Evolutionary conservation across 2,888 invertebrate genomes (phyloP).

Genomic region (Fabriciana adippe): DNA sequence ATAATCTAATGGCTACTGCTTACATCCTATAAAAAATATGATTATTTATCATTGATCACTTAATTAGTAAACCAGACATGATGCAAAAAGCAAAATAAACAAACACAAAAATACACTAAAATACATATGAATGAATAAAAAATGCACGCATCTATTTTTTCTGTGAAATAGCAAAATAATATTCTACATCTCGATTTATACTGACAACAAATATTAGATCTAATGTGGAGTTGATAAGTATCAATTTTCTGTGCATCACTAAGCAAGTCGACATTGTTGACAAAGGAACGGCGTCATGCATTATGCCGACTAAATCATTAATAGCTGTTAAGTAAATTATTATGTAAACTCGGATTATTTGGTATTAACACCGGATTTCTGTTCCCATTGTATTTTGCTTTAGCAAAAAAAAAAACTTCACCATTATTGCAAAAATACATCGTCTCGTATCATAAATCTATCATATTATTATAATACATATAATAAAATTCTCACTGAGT

Average conservation of each 20-base stretch:
- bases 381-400: conserved; percentile 23
- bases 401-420: not conserved
- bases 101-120: conserved; percentile 8
- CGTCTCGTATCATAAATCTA: not conserved
- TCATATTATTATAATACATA: not conserved
- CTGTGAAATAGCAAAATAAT: conserved; percentile 17
- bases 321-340: conserved; percentile 36
- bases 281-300: conserved; percentile 41
- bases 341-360: conserved; percentile 32
- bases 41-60: too few relatives aligned
- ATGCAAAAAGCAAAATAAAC: too few relatives aligned
- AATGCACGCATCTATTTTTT: conserved; percentile 10
- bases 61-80: too few relatives aligned
- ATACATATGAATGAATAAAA: conserved; percentile 10
- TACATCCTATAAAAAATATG: too few relatives aligned
- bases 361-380: conserved; percentile 27
- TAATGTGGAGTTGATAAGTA: not conserved
- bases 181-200: not conserved
- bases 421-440: not conserved
- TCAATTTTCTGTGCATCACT: not conserved
- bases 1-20: too few relatives aligned
- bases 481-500: too few relatives aligned
- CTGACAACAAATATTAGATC: not conserved
- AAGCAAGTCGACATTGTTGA: conserved; percentile 41
- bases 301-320: conserved; percentile 38